These are phyloP conservation scores for Eucidaris tribuloides DNA, from an alignment of 35 echinoderm and acorn worm species.

Conservation along the genomic window DNA sequence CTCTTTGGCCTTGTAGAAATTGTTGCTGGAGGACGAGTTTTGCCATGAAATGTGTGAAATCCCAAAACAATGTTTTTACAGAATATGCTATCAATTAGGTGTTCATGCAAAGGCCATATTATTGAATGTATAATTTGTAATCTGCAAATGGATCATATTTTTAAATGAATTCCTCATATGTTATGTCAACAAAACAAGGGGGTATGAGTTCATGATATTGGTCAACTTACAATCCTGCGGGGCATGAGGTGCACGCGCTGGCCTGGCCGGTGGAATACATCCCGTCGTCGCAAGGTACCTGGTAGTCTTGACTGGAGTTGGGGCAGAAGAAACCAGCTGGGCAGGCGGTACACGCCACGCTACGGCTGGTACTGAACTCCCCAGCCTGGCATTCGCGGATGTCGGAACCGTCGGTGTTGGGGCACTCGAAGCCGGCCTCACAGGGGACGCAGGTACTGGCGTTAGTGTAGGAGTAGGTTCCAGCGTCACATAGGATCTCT, in stretches of 20 bases:
- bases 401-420: conserved; percentile 59
- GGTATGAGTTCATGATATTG: not conserved
- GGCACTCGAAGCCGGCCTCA: conserved; percentile 73
- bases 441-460: conserved; percentile 67
- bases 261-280: conserved; percentile 81
- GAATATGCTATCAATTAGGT: no score
- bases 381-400: conserved; percentile 74
- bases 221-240: conserved; percentile 76
- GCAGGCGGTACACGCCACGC: conserved; percentile 54
- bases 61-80: no score
- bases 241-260: conserved; percentile 60
- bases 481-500: conserved; percentile 66
- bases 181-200: no score
- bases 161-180: no score
- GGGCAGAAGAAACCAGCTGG: conserved; percentile 79
- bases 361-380: conserved; percentile 76
- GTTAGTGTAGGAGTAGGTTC: conserved; percentile 74
- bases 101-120: no score
- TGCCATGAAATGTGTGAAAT: no score
- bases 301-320: conserved; percentile 43
- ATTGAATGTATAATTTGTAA: no score
- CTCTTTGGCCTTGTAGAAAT: no score
- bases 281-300: conserved; percentile 53
- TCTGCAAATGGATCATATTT: no score
- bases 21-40: no score